Conservation (phyloP, 1,140 invertebrate genomes). For the Catajapyx aquilonaris region DNA sequence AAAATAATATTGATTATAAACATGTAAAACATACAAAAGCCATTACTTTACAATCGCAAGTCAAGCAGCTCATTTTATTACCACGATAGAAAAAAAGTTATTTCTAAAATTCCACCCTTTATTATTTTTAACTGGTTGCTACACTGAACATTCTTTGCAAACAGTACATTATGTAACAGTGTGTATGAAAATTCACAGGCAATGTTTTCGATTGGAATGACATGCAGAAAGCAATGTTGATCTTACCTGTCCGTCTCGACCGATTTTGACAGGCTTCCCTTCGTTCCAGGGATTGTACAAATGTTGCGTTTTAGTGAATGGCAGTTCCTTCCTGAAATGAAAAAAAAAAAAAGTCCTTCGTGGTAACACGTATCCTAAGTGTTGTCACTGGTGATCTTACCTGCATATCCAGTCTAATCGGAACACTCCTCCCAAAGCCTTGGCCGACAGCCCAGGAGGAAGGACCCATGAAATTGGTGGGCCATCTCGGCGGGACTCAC, state of each 20-base stretch:
- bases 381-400: conserved; percentile 14
- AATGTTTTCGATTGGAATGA: no score
- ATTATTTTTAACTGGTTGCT: no score
- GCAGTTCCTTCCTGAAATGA: conserved; percentile 57
- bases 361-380: background rate
- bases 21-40: no score
- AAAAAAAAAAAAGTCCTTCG: conserved; percentile 8
- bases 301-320: conserved; percentile 79
- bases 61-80: no score
- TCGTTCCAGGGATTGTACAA: conserved; percentile 97
- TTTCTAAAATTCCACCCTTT: no score
- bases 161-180: no score
- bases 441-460: conserved; percentile 77
- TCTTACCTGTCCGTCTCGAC: conserved; percentile 67
- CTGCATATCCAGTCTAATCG: conserved; percentile 88
- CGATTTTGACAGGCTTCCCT: conserved; percentile 95
- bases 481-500: conserved; percentile 71
- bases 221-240: no score
- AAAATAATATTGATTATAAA: no score
- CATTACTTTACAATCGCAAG: no score
- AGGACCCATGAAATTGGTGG: conserved; percentile 84
- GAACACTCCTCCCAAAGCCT: conserved; percentile 86
- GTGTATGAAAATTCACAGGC: no score
- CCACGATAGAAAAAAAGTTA: no score
- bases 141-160: no score